phyloP scores from a whole-genome alignment of 2,797 vertebrate genomes.

The Pristis pectinata region DNA sequence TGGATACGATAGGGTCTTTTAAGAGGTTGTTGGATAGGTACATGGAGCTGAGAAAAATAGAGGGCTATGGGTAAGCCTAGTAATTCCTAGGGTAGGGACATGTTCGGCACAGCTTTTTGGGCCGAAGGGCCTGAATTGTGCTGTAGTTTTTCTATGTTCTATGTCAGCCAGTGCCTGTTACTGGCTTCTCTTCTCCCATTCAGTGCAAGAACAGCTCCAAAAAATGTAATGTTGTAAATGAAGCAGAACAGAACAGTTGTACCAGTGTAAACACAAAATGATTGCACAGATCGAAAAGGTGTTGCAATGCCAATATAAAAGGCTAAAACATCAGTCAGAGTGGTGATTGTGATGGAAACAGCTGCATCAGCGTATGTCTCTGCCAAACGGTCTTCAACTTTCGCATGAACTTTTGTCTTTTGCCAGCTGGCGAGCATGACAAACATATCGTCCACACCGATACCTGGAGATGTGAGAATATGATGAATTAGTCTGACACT shows the following conservation, averaged over 20 bases:
- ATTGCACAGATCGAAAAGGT: constrained; percentile 62
- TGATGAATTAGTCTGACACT: background rate
- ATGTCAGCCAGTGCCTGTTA: constrained; percentile 60
- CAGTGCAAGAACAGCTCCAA: constrained; percentile 61
- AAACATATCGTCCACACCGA: constrained; percentile 67
- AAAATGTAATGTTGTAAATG: constrained; percentile 58
- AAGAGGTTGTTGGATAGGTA: too few relatives aligned
- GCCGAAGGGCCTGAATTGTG: too few relatives aligned
- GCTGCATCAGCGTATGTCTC: constrained; percentile 52
- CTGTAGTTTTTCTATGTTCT: too few relatives aligned
- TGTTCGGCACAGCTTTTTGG: too few relatives aligned
- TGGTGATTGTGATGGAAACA: constrained; percentile 24
- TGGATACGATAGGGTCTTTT: too few relatives aligned
- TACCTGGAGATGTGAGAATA: background rate
- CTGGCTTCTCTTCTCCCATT: constrained; percentile 62
- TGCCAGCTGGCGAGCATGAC: constrained; percentile 81
- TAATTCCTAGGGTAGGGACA: too few relatives aligned
- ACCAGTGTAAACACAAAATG: constrained; percentile 77
- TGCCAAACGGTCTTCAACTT: constrained; percentile 54
- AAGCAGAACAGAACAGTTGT: constrained; percentile 66
- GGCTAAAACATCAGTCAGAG: constrained; percentile 25
- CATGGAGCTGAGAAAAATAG: too few relatives aligned
- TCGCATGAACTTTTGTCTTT: constrained; percentile 56
- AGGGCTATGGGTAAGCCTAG: too few relatives aligned
- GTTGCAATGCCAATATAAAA: constrained; percentile 31